Evolutionary conservation across 2,888 invertebrate species (phyloP).

Genomic region (Heliconius erato): DNA sequence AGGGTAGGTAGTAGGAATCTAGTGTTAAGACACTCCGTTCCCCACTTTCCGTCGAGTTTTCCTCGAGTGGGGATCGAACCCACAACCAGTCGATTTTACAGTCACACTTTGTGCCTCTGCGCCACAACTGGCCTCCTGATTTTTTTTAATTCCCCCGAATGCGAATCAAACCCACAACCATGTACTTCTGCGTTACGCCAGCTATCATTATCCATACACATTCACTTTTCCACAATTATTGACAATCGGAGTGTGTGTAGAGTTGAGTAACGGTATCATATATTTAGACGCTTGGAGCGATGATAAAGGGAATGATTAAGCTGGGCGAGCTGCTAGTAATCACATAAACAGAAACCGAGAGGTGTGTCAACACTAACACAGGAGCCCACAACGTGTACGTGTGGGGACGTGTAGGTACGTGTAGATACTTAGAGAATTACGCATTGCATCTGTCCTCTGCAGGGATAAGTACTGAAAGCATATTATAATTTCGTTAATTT

Average conservation of each 20-base stretch:
- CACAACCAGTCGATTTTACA: too few relatives aligned
- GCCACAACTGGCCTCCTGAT: too few relatives aligned
- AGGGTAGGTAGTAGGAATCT: too few relatives aligned
- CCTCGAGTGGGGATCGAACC: too few relatives aligned
- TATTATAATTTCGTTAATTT: too few relatives aligned
- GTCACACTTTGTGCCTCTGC: too few relatives aligned
- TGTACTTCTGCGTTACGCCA: too few relatives aligned
- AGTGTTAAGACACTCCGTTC: too few relatives aligned
- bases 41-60: too few relatives aligned
- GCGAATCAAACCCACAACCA: too few relatives aligned
- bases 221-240: neutral
- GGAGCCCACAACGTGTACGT: constrained; percentile 57
- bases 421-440: constrained; percentile 67
- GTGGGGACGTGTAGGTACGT: constrained; percentile 49
- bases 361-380: constrained; percentile 63
- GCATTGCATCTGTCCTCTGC: constrained; percentile 72
- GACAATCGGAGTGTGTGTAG: constrained; percentile 7
- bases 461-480: constrained; percentile 36
- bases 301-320: constrained; percentile 81
- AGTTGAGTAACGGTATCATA: constrained; percentile 32
- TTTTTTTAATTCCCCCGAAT: too few relatives aligned
- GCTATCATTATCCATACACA: too few relatives aligned
- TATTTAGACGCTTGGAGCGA: constrained; percentile 41
- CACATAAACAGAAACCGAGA: constrained; percentile 68
- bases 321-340: constrained; percentile 69